These are phyloP conservation scores for Sphenopsis melanotis DNA, from an alignment of 2,797 vertebrate genomes.

Conservation along the genomic window DNA sequence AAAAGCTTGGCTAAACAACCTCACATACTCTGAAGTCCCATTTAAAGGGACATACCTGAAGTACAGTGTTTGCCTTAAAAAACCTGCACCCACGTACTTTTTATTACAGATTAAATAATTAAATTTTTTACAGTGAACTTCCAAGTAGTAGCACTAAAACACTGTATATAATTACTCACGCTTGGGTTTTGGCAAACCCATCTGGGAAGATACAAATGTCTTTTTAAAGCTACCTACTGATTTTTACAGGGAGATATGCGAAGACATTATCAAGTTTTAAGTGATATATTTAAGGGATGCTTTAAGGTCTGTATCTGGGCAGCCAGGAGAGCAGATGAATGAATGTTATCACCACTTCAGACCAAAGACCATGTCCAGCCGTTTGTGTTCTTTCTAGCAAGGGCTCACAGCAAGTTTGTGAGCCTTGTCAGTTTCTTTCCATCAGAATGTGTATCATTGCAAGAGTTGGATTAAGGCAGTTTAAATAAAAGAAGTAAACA, in stretches of 20 bases:
- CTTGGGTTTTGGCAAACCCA: not conserved
- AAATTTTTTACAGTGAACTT: not conserved
- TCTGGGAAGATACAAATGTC: not conserved
- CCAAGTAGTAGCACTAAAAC: not conserved
- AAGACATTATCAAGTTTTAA: not conserved
- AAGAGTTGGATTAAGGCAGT: not conserved
- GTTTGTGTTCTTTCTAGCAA: not conserved
- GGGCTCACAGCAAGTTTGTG: not conserved
- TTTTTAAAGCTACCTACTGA: not conserved
- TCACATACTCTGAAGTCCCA: not conserved
- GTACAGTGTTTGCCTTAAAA: not conserved
- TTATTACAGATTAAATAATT: not conserved
- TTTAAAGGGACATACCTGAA: not conserved
- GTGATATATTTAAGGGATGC: not conserved
- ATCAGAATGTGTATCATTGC: not conserved
- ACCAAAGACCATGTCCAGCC: not conserved
- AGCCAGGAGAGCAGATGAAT: not conserved
- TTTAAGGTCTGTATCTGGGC: not conserved
- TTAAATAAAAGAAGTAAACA: not conserved
- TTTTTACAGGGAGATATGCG: not conserved
- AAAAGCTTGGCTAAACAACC: not conserved
- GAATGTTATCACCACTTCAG: not conserved
- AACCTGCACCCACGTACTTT: rapidly evolving
- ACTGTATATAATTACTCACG: rapidly evolving
- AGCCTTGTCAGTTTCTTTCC: not conserved